Evolutionary conservation across 30 jellyfish, hydroid and myxozoan species (phyloP).

Genomic region (Pelagia noctiluca): DNA sequence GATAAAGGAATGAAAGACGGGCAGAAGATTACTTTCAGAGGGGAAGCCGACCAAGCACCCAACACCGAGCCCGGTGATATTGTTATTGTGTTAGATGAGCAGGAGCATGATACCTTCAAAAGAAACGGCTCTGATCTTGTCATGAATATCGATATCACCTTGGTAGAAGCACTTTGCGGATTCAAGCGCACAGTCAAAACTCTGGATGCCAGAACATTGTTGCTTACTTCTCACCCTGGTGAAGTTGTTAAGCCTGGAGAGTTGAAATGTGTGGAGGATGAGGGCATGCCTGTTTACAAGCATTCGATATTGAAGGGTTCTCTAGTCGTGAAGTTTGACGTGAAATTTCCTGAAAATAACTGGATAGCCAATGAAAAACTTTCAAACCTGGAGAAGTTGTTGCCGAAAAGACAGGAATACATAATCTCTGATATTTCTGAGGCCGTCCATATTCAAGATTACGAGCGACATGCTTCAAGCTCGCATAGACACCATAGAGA

Average conservation of each 20-base stretch:
- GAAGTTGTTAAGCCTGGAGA: slow-evolving; percentile 90
- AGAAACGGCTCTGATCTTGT: slow-evolving; percentile 74
- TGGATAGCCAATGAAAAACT: slow-evolving; percentile 66
- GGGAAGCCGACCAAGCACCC: slow-evolving; percentile 98
- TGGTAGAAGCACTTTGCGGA: slow-evolving; percentile 95
- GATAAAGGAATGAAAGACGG: slow-evolving; percentile 96
- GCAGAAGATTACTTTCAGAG: slow-evolving; percentile 81
- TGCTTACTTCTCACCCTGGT: slow-evolving; percentile 87
- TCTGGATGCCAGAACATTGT: slow-evolving; percentile 74
- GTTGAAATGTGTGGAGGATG: slow-evolving; percentile 76
- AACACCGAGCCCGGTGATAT: slow-evolving; percentile 98
- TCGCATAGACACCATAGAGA: slow-evolving; percentile 56
- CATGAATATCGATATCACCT: slow-evolving; percentile 76
- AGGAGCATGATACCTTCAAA: slow-evolving; percentile 78
- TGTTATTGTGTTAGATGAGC: slow-evolving; percentile 89
- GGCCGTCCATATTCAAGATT: slow-evolving; percentile 74
- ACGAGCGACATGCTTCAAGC: slow-evolving; percentile 56
- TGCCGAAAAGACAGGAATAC: slow-evolving; percentile 89
- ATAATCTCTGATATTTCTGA: slow-evolving; percentile 90
- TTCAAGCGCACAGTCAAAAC: slow-evolving; percentile 74
- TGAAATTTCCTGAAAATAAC: slow-evolving; percentile 80
- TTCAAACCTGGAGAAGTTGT: slow-evolving; percentile 63
- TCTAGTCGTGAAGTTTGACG: slow-evolving; percentile 81
- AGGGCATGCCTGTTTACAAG: slow-evolving; percentile 94
- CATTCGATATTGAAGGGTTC: slow-evolving; percentile 67